These are phyloP conservation scores for Bovichtus diacanthus DNA, from an alignment of 2,797 vertebrate genomes.

Conservation along the genomic window DNA sequence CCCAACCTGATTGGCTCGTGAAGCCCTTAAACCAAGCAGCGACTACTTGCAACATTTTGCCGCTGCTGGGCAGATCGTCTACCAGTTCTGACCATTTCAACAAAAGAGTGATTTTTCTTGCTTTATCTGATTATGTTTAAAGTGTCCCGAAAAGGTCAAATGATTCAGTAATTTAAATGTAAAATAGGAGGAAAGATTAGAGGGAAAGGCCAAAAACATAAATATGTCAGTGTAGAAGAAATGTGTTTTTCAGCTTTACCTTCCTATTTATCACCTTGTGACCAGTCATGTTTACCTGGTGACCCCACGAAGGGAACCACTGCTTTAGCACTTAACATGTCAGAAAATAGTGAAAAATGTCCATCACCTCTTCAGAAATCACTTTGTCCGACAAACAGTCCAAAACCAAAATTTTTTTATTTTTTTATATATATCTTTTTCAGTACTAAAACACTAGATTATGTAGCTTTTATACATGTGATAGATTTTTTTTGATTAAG, in stretches of 20 bases:
- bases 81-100: neutral
- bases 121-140: neutral
- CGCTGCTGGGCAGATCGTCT: too few relatives aligned
- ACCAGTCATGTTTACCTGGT: neutral
- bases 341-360: neutral
- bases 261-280: neutral
- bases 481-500: conserved; percentile 1
- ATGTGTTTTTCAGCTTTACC: neutral
- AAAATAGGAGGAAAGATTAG: neutral
- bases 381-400: neutral
- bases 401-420: neutral
- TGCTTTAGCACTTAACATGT: neutral
- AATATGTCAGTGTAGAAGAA: neutral
- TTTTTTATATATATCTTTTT: too few relatives aligned
- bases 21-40: neutral
- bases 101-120: neutral
- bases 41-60: neutral
- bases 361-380: neutral
- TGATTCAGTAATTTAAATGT: neutral
- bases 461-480: neutral
- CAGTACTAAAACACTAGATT: too few relatives aligned
- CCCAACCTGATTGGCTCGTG: neutral
- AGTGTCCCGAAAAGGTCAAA: neutral
- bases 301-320: neutral
- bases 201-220: neutral